These are phyloP conservation scores for Grallaria varia DNA, from an alignment of 2,113 vertebrate species.

Conservation along the genomic window DNA sequence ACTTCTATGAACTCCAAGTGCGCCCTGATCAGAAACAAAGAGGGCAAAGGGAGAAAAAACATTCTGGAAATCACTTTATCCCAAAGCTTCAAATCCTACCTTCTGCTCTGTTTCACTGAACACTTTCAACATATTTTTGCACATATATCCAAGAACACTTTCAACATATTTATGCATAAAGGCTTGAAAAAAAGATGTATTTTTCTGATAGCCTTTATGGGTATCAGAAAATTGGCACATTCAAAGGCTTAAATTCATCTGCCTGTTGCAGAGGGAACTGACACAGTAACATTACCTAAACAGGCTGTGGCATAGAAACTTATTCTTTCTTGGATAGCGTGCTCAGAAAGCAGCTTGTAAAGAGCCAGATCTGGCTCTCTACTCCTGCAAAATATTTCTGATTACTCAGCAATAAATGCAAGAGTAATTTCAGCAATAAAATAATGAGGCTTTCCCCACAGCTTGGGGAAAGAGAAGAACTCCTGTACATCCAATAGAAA, in stretches of 20 bases:
- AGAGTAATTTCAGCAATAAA: neutral
- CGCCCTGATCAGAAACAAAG: neutral
- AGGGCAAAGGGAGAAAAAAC: accelerated
- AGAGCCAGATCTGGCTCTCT: neutral
- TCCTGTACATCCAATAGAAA: neutral
- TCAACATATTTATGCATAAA: neutral
- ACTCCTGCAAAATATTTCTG: neutral
- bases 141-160: neutral
- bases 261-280: neutral
- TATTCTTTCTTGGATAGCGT: neutral
- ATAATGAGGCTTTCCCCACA: neutral
- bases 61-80: neutral
- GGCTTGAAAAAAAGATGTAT: neutral
- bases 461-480: neutral
- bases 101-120: neutral
- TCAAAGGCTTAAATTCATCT: neutral
- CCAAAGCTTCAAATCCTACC: neutral
- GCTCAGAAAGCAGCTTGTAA: neutral
- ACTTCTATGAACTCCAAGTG: neutral
- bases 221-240: neutral
- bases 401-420: neutral
- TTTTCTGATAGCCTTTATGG: neutral
- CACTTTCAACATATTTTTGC: neutral
- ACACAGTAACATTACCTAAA: neutral
- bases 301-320: neutral